phyloP scores from a whole-genome alignment of 2,888 invertebrate species.

The Epirrhoe tristata region DNA sequence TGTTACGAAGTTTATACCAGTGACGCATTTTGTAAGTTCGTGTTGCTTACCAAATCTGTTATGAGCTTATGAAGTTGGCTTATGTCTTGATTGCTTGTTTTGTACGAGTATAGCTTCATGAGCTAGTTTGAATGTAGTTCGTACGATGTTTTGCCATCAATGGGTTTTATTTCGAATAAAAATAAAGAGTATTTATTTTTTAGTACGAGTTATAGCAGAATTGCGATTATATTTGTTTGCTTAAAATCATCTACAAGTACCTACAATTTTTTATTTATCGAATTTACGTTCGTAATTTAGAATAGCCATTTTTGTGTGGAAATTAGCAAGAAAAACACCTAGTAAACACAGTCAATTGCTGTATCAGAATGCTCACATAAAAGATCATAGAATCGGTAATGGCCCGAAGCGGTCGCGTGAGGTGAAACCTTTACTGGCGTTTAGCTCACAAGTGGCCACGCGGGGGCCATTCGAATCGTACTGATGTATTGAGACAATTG shows the following conservation, averaged over 20 bases:
- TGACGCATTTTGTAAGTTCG: constrained; percentile 44
- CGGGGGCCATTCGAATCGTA: constrained; percentile 42
- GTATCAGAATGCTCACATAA: constrained; percentile 22
- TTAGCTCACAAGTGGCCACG: constrained; percentile 46
- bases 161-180: neutral
- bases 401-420: constrained; percentile 42
- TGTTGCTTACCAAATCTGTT: constrained; percentile 44
- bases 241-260: too few relatives aligned
- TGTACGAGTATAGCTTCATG: constrained; percentile 25
- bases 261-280: too few relatives aligned
- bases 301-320: too few relatives aligned
- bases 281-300: too few relatives aligned
- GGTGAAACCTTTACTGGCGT: constrained; percentile 44
- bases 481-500: constrained; percentile 37
- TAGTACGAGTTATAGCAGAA: too few relatives aligned
- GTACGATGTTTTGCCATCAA: neutral
- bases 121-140: neutral
- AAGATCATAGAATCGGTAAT: constrained; percentile 38
- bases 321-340: neutral
- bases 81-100: constrained; percentile 20
- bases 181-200: neutral
- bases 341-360: constrained; percentile 11
- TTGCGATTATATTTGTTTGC: too few relatives aligned
- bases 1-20: constrained; percentile 64
- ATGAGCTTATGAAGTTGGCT: constrained; percentile 21